phyloP scores from a whole-genome alignment of 2,113 vertebrate species.

The Callopanchax toddi region DNA sequence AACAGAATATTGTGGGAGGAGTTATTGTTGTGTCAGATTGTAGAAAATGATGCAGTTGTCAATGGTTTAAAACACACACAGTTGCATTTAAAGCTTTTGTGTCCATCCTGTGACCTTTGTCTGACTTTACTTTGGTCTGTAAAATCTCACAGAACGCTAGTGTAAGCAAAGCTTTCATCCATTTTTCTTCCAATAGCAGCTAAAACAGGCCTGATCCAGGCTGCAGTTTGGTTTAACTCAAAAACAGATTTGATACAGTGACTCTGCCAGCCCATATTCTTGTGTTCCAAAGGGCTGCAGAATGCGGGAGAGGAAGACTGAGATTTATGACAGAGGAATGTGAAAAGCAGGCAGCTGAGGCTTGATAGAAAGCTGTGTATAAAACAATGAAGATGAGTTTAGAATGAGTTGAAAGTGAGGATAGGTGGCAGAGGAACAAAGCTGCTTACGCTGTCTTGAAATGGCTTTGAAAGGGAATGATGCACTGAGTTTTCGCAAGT shows the following conservation, averaged over 20 bases:
- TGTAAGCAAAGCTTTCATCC: constrained; percentile 7
- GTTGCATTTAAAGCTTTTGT: constrained; percentile 30
- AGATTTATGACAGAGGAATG: constrained; percentile 54
- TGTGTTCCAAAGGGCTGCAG: constrained; percentile 38
- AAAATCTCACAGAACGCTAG: constrained; percentile 20
- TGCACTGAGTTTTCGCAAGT: constrained; percentile 31
- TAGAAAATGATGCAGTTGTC: constrained; percentile 15
- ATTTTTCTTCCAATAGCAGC: constrained; percentile 21
- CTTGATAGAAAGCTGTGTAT: constrained; percentile 35
- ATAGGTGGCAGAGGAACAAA: constrained; percentile 59
- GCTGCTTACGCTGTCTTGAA: constrained; percentile 41
- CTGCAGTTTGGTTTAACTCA: constrained; percentile 42
- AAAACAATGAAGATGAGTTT: constrained; percentile 46
- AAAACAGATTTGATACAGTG: constrained; percentile 60
- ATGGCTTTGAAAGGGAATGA: constrained; percentile 35
- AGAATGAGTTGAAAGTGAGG: constrained; percentile 35
- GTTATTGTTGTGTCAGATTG: not conserved
- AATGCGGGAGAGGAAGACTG: constrained; percentile 59
- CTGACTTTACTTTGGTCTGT: constrained; percentile 26
- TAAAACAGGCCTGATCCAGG: constrained; percentile 41
- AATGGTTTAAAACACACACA: not conserved
- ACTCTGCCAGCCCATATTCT: constrained; percentile 29
- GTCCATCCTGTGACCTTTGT: constrained; percentile 38
- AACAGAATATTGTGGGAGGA: not conserved
- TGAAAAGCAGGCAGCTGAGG: constrained; percentile 49